These are phyloP conservation scores for Manis pentadactyla DNA, from an alignment of 2,797 vertebrate species.

Conservation along the genomic window DNA sequence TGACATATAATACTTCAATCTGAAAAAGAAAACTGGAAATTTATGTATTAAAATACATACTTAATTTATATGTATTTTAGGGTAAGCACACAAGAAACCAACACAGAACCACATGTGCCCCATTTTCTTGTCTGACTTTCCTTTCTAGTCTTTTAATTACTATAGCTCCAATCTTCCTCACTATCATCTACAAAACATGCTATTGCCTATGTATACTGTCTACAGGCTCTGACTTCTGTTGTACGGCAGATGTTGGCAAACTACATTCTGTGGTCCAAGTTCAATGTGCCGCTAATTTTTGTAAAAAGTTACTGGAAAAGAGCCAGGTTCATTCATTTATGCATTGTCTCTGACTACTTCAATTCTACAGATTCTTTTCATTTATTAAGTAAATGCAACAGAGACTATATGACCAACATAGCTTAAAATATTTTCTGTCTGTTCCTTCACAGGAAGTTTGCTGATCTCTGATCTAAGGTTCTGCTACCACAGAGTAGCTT, in stretches of 20 bases:
- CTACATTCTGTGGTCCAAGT: background rate
- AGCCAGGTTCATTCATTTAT: background rate
- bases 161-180: background rate
- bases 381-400: background rate
- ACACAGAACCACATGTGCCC: fast-evolving
- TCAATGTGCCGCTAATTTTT: background rate
- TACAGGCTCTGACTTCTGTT: background rate
- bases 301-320: background rate
- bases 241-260: background rate
- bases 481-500: background rate
- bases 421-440: background rate
- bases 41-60: background rate
- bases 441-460: background rate
- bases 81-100: background rate
- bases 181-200: background rate
- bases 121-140: background rate
- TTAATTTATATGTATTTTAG: background rate
- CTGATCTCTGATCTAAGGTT: background rate
- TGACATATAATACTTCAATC: background rate
- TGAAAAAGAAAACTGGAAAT: background rate
- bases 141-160: background rate
- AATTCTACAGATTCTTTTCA: background rate
- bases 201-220: background rate
- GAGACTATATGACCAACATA: background rate
- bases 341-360: background rate